phyloP scores from a whole-genome alignment of 1,140 invertebrate genomes.

The Venturia canescens region DNA sequence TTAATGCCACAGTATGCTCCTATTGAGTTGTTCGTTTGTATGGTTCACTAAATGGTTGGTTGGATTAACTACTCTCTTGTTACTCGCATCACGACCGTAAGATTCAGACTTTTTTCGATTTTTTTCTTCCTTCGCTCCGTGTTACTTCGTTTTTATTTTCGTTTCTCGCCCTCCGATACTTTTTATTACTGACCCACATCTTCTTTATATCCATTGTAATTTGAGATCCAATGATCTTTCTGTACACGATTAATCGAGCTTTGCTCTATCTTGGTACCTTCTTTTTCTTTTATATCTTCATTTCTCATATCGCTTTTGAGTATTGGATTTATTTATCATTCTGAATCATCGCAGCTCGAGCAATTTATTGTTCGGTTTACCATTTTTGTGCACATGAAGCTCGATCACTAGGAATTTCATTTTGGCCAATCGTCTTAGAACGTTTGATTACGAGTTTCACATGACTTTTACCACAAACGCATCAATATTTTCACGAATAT shows the following conservation, averaged over 20 bases:
- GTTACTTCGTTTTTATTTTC: conserved; percentile 16
- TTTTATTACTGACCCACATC: conserved; percentile 16
- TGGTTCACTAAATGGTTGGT: conserved; percentile 58
- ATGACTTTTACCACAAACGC: conserved; percentile 26
- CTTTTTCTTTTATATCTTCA: background rate
- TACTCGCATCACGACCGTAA: conserved; percentile 43
- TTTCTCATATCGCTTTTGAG: too few species aligned
- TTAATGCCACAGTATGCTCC: conserved; percentile 74
- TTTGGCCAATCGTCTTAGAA: conserved; percentile 30
- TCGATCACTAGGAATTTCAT: conserved; percentile 29
- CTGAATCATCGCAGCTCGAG: too few species aligned
- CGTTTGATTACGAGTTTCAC: conserved; percentile 10
- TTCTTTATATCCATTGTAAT: conserved; percentile 25
- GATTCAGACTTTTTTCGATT: conserved; percentile 39
- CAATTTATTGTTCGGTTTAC: too few species aligned
- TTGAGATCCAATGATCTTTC: background rate
- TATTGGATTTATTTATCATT: background rate
- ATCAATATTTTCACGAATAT: conserved; percentile 1
- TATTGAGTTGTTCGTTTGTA: conserved; percentile 69
- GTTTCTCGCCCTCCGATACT: background rate
- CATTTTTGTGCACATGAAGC: background rate
- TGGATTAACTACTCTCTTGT: conserved; percentile 49
- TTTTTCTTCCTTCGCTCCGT: conserved; percentile 33
- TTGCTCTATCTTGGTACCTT: background rate
- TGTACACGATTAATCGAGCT: conserved; percentile 13